Base-by-base conservation (phyloP, 2,888 invertebrate genomes). In the Chalcosyrphus nemorum region DNA sequence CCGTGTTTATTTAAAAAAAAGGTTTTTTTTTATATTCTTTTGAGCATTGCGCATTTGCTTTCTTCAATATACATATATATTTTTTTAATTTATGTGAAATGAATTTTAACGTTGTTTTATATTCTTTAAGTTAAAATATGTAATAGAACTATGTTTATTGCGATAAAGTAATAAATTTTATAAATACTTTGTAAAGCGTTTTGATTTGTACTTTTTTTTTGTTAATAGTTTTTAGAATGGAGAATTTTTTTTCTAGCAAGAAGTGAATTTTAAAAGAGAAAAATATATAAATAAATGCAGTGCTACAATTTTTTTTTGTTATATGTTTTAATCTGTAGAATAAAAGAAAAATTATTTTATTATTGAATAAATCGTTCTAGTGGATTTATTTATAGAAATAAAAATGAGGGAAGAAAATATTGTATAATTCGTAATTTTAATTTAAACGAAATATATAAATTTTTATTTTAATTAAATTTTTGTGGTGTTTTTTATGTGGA, bases 361-460 rank as follows among this genome's bases (percentile, higher is more conserved):
- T 74, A 56, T 56, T 2, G 52, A 35, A 43, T 38, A 47, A 56
- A 24, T 59, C 38, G 41, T n/a, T 24, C 47, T 45, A 56, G 68
- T 56, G 21, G 68, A 68, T 57, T 47, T 38, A 27, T 21, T 52
- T 35, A n/a, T n/a, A n/a, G 15, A 52, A 47, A 15, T 29, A 19
- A 17, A 29, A 45, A 50, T 13, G 2, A 9, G 11, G 24, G 52
- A 38, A 70, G 38, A 72, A 56, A 27, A 41, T 21, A 29, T 68
- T 57, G 19, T 59, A 38, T 50, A 52, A 66, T 61, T 72, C 38
- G 57, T 57, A 70, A 70, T 43, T 68, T 72, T 63, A 77, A 70
- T 54, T 71, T 68, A 66, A 72, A 72, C 65, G 76, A 81, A 85
- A 70, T 80, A 81, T 54, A 76, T 45, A 84, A 43, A 66, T 76